These are phyloP conservation scores for Pyrgilauda ruficollis DNA, from an alignment of 2,113 vertebrate species.

Conservation along the genomic window DNA sequence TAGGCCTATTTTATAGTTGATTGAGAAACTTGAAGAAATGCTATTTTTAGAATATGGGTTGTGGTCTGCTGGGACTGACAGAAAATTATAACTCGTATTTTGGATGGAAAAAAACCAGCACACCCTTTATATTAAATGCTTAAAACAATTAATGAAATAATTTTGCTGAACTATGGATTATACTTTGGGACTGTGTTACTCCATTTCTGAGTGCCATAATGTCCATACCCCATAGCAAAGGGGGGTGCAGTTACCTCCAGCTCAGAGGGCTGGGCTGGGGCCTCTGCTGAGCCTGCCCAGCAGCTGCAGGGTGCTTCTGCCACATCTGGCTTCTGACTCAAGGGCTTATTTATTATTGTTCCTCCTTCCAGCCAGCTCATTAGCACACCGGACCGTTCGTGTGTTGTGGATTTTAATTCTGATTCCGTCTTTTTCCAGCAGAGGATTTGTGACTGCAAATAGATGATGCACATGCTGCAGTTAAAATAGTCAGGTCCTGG, in stretches of 20 bases:
- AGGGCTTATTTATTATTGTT: constrained; percentile 7
- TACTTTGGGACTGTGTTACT: background rate
- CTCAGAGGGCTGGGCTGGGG: background rate
- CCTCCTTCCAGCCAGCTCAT: background rate
- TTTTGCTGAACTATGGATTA: background rate
- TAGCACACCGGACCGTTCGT: accelerated
- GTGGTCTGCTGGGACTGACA: background rate
- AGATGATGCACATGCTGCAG: background rate
- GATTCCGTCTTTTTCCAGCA: background rate
- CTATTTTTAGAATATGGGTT: background rate
- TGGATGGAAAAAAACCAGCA: background rate
- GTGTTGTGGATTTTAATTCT: background rate
- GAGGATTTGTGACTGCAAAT: background rate
- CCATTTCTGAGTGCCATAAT: background rate
- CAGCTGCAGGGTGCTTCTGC: background rate
- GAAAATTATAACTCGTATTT: background rate
- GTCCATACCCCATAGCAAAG: background rate
- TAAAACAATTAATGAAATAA: background rate
- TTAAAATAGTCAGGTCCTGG: background rate
- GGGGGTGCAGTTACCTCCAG: background rate
- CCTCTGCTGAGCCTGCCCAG: background rate
- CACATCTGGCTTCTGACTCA: background rate
- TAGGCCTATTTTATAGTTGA: background rate
- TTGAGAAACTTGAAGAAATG: background rate
- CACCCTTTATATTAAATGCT: background rate